Evolutionary conservation across 1,140 invertebrate species (phyloP), one percentile per base, ranked within the genome.

Genomic region (Brachionus calyciflorus): DNA sequence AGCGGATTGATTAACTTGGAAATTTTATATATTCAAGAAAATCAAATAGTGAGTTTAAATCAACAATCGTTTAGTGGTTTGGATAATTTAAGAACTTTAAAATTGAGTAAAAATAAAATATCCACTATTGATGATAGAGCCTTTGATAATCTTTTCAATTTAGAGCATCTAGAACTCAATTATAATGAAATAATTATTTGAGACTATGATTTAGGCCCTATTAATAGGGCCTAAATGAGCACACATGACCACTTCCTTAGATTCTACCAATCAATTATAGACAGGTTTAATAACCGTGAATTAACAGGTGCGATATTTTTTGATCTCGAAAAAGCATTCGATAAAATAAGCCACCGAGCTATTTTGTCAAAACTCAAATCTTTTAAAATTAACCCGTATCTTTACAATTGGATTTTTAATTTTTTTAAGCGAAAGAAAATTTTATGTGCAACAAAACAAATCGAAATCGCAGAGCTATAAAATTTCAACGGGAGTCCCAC

Each of bases 291-390:
- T 63, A 79, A 79, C 78, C 80, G 81, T 1, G 60, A 81, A 41
- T 75, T 79, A 3, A 80, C 81, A 3, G 73, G 78, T 0, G 77
- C 81, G 44, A 24, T 84, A 0, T 77, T 84, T 14, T 79, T 86
- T 19, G 84, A 86, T 48, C 77, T 85, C 3, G 80, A 81, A 57
- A 85, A 84, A 78, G 82, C 84, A 0, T 85, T 85, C 51, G 85
- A 86, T 55, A 78, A 77, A 65, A 81, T 83, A 0, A 84, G 83
- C 82, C 77, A 81, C 9, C 60, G 80, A 5, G 84, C 81, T 0
- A 78, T 85, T 0, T 41, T 84, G n/a, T n/a, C n/a, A n/a, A n/a
- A n/a, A 1, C 79, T 78, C 21, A 85, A 82, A 79, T 55, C 85
- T 12, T 10, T 2, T 14, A 9, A 26, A 19, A 19, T 49, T n/a